Evolutionary conservation across 1,140 invertebrate species (phyloP).

Genomic region (Brachionus rubens): DNA sequence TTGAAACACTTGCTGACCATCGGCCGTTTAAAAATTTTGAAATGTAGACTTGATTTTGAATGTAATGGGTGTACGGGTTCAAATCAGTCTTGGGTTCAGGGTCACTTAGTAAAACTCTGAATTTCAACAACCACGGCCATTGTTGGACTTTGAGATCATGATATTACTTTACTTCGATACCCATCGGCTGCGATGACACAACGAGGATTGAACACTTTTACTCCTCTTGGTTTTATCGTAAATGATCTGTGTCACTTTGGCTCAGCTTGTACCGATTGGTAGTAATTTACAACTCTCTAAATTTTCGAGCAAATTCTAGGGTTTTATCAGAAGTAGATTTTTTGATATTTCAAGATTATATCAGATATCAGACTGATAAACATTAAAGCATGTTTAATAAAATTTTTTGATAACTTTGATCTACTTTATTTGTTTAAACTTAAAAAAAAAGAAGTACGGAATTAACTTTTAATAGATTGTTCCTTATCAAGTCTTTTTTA

Average conservation of each 20-base stretch:
- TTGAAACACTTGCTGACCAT: neutral
- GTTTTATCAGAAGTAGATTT: too few species aligned
- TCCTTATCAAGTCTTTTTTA: too few species aligned
- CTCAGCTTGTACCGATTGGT: neutral
- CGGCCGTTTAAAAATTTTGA: conserved; percentile 5
- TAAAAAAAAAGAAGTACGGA: too few species aligned
- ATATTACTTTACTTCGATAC: neutral
- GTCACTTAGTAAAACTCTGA: conserved; percentile 13
- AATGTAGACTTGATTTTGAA: conserved; percentile 22
- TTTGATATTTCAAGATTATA: too few species aligned
- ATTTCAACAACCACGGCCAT: conserved; percentile 4
- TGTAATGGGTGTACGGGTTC: conserved; percentile 12
- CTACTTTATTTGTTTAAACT: too few species aligned
- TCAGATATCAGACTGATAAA: too few species aligned
- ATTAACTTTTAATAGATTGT: too few species aligned
- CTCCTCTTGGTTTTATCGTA: neutral
- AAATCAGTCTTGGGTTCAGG: neutral
- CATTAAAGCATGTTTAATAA: too few species aligned
- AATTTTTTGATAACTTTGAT: too few species aligned
- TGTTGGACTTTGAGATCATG: neutral
- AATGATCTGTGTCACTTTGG: conserved; percentile 3
- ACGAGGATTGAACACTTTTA: neutral
- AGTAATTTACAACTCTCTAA: too few species aligned
- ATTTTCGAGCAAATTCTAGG: too few species aligned
- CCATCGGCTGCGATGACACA: conserved; percentile 5